Conservation (phyloP, 2,888 invertebrate genomes). For the Synergus umbraculus region DNA sequence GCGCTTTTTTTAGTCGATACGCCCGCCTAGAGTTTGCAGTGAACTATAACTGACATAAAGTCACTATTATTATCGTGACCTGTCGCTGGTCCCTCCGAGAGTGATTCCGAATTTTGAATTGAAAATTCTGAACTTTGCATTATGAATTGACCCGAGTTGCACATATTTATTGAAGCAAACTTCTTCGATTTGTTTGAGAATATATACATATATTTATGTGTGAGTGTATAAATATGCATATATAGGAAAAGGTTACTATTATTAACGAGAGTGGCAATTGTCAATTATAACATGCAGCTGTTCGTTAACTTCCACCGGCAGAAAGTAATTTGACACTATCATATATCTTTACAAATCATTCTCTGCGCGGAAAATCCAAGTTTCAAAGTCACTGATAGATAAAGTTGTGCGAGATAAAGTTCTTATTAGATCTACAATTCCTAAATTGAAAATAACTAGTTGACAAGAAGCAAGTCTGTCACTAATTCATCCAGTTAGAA, state of each 20-base stretch:
- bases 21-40: constrained; percentile 15
- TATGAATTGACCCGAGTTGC: background rate
- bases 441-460: background rate
- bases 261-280: constrained; percentile 12
- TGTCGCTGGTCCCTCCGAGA: background rate
- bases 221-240: background rate
- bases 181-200: background rate
- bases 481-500: no score
- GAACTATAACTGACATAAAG: background rate
- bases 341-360: background rate
- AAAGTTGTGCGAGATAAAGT: background rate
- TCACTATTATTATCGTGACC: constrained; percentile 23
- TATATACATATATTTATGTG: background rate
- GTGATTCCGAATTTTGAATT: background rate
- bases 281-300: background rate
- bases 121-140: background rate
- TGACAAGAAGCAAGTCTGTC: background rate
- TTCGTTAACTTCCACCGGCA: background rate
- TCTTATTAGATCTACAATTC: background rate
- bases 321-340: constrained; percentile 2
- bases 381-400: background rate
- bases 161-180: background rate
- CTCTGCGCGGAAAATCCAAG: background rate
- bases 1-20: constrained; percentile 23
- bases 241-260: background rate